Base-by-base conservation (phyloP, 2,888 invertebrate genomes). In the Stramonita haemastoma region DNA sequence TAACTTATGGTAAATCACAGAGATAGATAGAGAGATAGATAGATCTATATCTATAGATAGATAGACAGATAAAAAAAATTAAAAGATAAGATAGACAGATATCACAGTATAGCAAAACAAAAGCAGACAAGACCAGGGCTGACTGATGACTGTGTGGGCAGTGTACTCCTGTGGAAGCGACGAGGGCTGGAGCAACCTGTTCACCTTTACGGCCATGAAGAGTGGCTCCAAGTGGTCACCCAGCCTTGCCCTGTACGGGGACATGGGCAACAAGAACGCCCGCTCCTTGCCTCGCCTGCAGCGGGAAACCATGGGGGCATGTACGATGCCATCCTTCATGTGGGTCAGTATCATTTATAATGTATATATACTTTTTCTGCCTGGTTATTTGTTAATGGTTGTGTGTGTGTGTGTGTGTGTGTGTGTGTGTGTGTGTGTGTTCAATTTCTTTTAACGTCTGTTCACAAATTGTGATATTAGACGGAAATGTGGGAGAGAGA, bases 221-320 rank as follows among this genome's bases (percentile, higher is more conserved):
- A 97, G 97, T 26, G 96, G 97, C 46, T 95, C 96, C n/a, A 95
- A 97, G 92, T 98, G 98, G 98, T 97, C 97, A 32, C 98, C 98
- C 0, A 97, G 93, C 26, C 96, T 99, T 79, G 99, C 98, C 56
- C 97, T 99, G 93, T 99, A 97, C 95, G 99, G 99, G 0, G 99
- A 99, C 96, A 97, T 99, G 98, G 99, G 99, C 60, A 98, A 98
- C 95, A 97, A 97, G 93, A 99, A 99, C 96, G 98, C 98, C 0
- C 97, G 98, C 93, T 98, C 99, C 0, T 96, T 99, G 89, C 97
- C 97, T 0, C 97, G 98, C 91, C 96, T 99, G 15, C 98, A 98
- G 96, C 97, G 98, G 93, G 98, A 99, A 96, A 97, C 98, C 93
- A 98, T 99, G 94, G 96, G 97, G 97, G 97, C 19, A 96, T 97